Percentiles rank a stretch among this genome's conserved stretches.
Conservation (phyloP, 2,888 invertebrate species). For the Hypercompe scribonia region DNA sequence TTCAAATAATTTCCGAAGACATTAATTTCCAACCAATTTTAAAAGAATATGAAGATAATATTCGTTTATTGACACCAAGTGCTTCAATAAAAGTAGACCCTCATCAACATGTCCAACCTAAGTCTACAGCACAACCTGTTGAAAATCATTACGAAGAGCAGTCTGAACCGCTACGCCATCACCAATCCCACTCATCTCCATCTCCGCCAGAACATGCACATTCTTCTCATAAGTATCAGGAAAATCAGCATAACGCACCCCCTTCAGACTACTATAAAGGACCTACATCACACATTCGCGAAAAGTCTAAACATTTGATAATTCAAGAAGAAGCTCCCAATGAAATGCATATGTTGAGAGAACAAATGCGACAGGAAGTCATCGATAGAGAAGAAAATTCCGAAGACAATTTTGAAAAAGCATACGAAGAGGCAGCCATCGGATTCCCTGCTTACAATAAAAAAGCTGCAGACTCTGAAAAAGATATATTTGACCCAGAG, state of each 20-base stretch:
- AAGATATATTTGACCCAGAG: constrained; percentile 73
- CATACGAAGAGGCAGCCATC: constrained; percentile 77
- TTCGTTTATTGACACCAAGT: constrained; percentile 61
- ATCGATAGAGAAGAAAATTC: constrained; percentile 73
- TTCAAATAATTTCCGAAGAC: constrained; percentile 44
- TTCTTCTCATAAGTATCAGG: constrained; percentile 26
- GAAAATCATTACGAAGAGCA: constrained; percentile 12
- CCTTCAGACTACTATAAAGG: constrained; percentile 46
- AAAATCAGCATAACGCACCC: constrained; percentile 31
- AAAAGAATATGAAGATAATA: constrained; percentile 71
- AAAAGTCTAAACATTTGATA: constrained; percentile 73
- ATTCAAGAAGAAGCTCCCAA: constrained; percentile 74
- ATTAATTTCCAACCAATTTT: constrained; percentile 61
- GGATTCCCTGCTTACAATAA: constrained; percentile 76
- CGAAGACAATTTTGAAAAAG: constrained; percentile 81
- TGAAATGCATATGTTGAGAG: constrained; percentile 65
- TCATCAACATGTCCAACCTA: constrained; percentile 60
- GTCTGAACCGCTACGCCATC: constrained; percentile 25
- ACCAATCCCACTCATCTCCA: constrained; percentile 32
- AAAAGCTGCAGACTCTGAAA: constrained; percentile 65
- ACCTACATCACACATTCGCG: constrained; percentile 62
- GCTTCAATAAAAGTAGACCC: constrained; percentile 70
- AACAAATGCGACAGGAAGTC: constrained; percentile 68
- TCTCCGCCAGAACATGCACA: constrained; percentile 32
- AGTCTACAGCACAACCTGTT: constrained; percentile 41